A percentile compares a stretch with the other conserved stretches of the same genome.
Conservation (phyloP, 2,797 vertebrate genomes). For the Pelochelys cantorii region DNA sequence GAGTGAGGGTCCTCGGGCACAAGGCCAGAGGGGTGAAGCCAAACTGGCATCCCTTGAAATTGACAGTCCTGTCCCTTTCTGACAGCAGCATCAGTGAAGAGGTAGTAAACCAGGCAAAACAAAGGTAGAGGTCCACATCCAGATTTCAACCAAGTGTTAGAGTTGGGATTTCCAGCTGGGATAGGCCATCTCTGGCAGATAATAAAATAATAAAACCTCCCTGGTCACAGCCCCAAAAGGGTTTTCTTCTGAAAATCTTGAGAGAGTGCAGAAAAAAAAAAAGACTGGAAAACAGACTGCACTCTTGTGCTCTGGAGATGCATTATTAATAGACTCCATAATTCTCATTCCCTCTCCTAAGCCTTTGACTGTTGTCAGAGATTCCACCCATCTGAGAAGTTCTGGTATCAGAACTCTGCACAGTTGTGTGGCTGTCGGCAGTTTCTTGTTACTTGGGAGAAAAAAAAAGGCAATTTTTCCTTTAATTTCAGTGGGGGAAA, state of each 20-base stretch:
- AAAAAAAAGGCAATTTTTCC: too few species aligned
- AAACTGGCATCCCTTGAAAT: not conserved
- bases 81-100: not conserved
- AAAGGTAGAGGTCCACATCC: not conserved
- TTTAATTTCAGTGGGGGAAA: not conserved
- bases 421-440: not conserved
- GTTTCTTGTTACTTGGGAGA: not conserved
- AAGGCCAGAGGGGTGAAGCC: not conserved
- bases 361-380: not conserved
- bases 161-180: not conserved
- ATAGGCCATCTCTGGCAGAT: not conserved
- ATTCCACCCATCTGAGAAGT: not conserved
- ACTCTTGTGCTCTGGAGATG: not conserved
- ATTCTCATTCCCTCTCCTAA: accelerated
- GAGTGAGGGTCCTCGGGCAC: not conserved
- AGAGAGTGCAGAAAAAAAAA: not conserved
- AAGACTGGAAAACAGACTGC: not conserved
- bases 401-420: not conserved
- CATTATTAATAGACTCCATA: not conserved
- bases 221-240: not conserved
- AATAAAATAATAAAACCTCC: not conserved
- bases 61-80: not conserved
- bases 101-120: not conserved
- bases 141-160: not conserved
- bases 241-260: not conserved